Evolutionary conservation across 2,113 vertebrate genomes (phyloP).

Genomic region (Nibea coibor): DNA sequence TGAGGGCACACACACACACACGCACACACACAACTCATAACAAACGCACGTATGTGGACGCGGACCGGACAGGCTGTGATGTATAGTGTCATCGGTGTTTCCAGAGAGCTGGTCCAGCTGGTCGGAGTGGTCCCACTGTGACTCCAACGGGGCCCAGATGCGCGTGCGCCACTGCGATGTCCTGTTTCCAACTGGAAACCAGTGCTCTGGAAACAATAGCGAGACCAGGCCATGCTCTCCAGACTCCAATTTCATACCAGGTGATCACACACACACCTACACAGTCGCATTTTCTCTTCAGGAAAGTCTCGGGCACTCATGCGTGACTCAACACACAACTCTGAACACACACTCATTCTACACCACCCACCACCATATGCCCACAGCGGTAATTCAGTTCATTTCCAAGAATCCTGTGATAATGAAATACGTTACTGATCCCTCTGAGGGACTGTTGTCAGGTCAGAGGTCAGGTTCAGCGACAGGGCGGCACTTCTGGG

Average conservation of each 20-base stretch:
- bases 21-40: conserved; percentile 80
- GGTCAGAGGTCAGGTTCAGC: conserved; percentile 68
- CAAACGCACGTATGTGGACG: conserved; percentile 33
- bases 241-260: conserved; percentile 95
- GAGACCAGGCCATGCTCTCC: conserved; percentile 87
- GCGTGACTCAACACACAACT: conserved; percentile 41
- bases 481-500: conserved; percentile 45
- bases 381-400: conserved; percentile 47
- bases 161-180: conserved; percentile 90
- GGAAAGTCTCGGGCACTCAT: conserved; percentile 26
- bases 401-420: conserved; percentile 63
- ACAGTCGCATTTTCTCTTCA: neutral
- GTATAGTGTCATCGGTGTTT: conserved; percentile 55
- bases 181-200: conserved; percentile 92
- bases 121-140: conserved; percentile 94
- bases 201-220: conserved; percentile 92
- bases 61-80: conserved; percentile 25
- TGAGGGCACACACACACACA: conserved; percentile 18
- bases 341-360: conserved; percentile 10
- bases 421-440: conserved; percentile 61
- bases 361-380: conserved; percentile 52
- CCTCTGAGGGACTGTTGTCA: conserved; percentile 28
- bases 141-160: conserved; percentile 86
- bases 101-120: conserved; percentile 97
- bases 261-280: conserved; percentile 73